Conservation (phyloP, 2,113 vertebrate species). For the Aegotheles bennettii region DNA sequence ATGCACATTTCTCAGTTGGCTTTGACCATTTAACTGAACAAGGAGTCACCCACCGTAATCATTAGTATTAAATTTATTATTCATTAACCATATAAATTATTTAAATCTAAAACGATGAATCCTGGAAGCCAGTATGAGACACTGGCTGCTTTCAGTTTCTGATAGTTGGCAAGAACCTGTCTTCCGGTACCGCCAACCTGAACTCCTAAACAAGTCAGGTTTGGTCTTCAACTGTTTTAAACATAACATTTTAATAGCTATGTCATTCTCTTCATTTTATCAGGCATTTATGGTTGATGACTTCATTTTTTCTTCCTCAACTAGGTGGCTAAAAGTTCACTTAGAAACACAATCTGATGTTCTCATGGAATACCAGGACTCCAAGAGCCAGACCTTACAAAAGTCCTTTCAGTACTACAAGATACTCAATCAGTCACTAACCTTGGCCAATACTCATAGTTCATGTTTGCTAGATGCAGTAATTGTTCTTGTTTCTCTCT, state of each 20-base stretch:
- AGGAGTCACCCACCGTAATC: conserved; percentile 47
- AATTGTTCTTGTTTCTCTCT: background rate
- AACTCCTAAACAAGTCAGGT: background rate
- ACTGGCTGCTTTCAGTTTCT: background rate
- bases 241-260: background rate
- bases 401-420: background rate
- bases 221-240: background rate
- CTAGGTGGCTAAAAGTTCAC: background rate
- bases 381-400: background rate
- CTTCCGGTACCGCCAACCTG: background rate
- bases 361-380: background rate
- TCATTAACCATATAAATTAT: conserved; percentile 47
- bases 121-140: background rate
- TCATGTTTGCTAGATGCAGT: background rate
- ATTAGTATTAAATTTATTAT: conserved; percentile 66
- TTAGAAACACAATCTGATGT: background rate
- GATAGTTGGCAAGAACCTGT: background rate
- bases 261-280: background rate
- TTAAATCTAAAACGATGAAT: conserved; percentile 9
- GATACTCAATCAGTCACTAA: background rate
- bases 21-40: conserved; percentile 44
- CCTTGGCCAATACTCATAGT: background rate
- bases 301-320: background rate
- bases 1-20: background rate
- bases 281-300: background rate